phyloP scores from a whole-genome alignment of 2,113 vertebrate genomes.

The Neotragus moschatus region DNA sequence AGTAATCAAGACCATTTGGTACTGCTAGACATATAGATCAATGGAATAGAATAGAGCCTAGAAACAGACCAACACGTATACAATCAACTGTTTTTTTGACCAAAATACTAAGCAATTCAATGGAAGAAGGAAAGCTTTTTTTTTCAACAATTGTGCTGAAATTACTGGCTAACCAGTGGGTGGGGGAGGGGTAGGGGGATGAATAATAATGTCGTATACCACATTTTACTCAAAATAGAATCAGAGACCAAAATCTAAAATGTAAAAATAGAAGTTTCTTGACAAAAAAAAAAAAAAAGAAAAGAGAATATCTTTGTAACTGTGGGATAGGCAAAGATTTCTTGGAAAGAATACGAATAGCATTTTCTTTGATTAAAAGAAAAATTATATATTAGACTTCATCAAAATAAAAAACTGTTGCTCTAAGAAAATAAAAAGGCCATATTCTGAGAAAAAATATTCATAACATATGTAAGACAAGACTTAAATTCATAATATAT shows the following conservation, averaged over 20 bases:
- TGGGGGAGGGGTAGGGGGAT: rapidly evolving
- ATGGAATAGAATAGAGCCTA: background rate
- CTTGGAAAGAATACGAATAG: background rate
- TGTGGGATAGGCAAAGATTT: background rate
- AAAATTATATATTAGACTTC: background rate
- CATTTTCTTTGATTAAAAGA: background rate
- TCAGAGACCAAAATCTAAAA: background rate
- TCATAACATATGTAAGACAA: background rate
- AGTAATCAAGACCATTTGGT: background rate
- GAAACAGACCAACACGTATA: background rate
- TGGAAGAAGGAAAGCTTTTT: background rate
- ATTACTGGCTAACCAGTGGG: background rate
- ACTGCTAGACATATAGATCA: background rate
- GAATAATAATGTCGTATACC: background rate
- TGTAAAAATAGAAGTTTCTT: background rate
- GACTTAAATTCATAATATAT: background rate
- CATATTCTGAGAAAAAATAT: background rate
- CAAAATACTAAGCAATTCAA: background rate
- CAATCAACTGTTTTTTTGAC: background rate
- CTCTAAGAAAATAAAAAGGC: background rate
- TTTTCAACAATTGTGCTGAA: background rate
- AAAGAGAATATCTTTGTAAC: background rate
- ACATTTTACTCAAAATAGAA: background rate
- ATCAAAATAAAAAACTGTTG: background rate
- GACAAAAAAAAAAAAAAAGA: background rate